Evolutionary conservation across 2,888 invertebrate species (phyloP).

Genomic region (Rhaphigaster nebulosa): DNA sequence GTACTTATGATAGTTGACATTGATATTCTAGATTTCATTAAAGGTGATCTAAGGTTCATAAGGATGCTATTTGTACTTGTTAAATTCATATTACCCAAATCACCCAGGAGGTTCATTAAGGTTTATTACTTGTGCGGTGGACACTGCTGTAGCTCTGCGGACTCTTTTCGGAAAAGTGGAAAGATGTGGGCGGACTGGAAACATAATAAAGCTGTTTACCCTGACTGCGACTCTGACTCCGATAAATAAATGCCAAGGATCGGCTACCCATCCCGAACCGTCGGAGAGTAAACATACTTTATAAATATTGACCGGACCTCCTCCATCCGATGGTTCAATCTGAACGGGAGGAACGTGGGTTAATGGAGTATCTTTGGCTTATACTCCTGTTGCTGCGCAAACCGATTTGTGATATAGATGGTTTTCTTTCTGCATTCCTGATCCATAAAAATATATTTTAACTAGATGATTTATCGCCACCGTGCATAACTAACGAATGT

Average conservation of each 20-base stretch:
- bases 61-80: no score
- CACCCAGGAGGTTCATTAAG: background rate
- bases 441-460: background rate
- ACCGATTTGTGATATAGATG: background rate
- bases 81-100: no score
- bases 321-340: background rate
- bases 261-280: background rate
- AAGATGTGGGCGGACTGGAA: constrained; percentile 9
- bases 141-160: background rate
- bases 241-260: background rate
- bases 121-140: background rate
- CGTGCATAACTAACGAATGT: no score
- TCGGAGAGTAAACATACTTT: background rate
- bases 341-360: background rate
- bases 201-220: background rate
- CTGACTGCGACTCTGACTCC: background rate
- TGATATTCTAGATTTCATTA: no score
- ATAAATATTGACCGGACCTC: background rate
- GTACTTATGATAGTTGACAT: no score
- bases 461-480: no score
- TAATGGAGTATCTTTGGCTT: background rate
- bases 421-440: background rate
- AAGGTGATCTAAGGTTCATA: no score
- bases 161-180: background rate
- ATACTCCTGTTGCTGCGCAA: background rate